These are phyloP conservation scores for Trichogramma dendrolimi DNA, from an alignment of 2,888 invertebrate species.

Conservation along the genomic window DNA sequence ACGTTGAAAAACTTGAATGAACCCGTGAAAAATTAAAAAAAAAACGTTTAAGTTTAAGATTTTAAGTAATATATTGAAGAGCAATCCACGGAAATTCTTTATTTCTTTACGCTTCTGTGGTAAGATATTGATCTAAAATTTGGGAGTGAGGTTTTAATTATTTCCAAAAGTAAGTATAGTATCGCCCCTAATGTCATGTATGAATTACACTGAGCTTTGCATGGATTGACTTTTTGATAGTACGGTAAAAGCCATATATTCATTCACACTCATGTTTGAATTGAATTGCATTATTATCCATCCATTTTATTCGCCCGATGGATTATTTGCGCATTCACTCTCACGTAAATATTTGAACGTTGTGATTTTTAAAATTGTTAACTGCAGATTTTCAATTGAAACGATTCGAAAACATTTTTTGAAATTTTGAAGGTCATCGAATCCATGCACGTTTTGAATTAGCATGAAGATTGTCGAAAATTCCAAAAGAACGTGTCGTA, in stretches of 20 bases:
- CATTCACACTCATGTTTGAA: constrained; percentile 47
- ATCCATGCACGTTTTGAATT: constrained; percentile 29
- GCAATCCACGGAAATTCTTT: too few relatives aligned
- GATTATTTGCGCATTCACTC: background rate
- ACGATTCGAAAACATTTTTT: background rate
- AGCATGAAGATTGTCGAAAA: constrained; percentile 28
- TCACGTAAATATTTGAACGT: background rate
- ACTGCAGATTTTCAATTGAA: background rate
- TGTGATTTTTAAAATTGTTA: background rate
- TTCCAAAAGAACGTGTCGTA: constrained; percentile 21
- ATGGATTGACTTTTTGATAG: constrained; percentile 24
- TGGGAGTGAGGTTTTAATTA: too few relatives aligned
- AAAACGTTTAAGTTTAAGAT: too few relatives aligned
- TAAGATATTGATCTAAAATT: too few relatives aligned
- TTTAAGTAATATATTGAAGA: too few relatives aligned
- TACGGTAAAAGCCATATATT: constrained; percentile 41
- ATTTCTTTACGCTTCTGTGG: too few relatives aligned
- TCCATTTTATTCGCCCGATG: background rate
- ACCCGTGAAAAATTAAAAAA: too few relatives aligned
- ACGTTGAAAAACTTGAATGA: too few relatives aligned
- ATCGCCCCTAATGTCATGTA: too few relatives aligned
- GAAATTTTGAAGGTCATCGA: constrained; percentile 3
- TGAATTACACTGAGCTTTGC: background rate
- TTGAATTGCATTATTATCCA: constrained; percentile 5
- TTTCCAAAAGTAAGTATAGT: too few relatives aligned